Evolutionary conservation across 2,888 invertebrate genomes (phyloP), one percentile per base, ranked within the genome.

Genomic region (Leptura quadrifasciata): DNA sequence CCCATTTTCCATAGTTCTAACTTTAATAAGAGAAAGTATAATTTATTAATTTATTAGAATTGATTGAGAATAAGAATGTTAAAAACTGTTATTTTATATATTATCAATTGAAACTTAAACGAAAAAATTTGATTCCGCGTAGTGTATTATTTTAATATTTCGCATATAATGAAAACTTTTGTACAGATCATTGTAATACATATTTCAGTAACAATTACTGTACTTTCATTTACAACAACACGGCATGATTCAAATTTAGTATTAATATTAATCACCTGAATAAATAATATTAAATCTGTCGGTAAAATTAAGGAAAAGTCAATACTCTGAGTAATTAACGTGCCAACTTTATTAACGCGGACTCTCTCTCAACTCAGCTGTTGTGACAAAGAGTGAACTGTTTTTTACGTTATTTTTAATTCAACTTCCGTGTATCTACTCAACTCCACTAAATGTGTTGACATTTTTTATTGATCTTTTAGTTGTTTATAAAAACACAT

Each of bases 261-360:
- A 21, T 47, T 20, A 39, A 20, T 65, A 52, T 35, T 39, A 18
- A 63, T 65, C 35, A 65, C 52, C 15, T 15, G 18, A 20, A 64
- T 39, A 10, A 57, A 35, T 39, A 39, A 69, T 54, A 63, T 72
- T 74, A 65, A 72, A 72, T 47, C 68, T 69, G 71, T 72, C 57
- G 39, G 54, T 17, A 39, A 70, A 72, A 47, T 60, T 65, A 75
- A 76, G 58, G 70, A 75, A 76, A 78, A 78, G 74, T 78, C 76
- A 76, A 76, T 78, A 76, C 71, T 72, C 65, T 72, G 71, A 72
- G 72, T 76, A 76, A 78, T 76, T 78, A 76, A 75, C 64, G 20
- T 24, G 69, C 39, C 69, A 58, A 69, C 57, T 78, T 72, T 76
- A 75, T 78, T 74, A 78, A 61, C 74, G 54, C 67, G 52, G 65